These are phyloP conservation scores for Chaenocephalus aceratus DNA, from an alignment of 2,113 vertebrate genomes.

Conservation along the genomic window DNA sequence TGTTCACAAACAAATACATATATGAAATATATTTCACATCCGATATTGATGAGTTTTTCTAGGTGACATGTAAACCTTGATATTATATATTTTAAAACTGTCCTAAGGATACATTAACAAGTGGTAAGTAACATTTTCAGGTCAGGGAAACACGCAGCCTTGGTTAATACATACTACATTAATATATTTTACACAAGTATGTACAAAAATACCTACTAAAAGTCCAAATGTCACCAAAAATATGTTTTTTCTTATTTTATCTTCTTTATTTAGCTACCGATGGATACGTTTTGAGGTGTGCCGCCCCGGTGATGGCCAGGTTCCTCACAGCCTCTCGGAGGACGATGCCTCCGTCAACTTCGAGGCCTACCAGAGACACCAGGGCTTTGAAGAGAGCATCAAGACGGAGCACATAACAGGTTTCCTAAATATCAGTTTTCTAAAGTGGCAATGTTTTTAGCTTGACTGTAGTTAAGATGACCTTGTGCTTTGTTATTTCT, in stretches of 20 bases:
- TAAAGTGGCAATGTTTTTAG: neutral
- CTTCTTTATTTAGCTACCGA: slow-evolving; percentile 82
- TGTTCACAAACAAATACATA: too few relatives aligned
- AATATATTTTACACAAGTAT: neutral
- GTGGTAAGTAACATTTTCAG: neutral
- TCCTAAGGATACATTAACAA: neutral
- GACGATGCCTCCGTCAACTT: slow-evolving; percentile 86
- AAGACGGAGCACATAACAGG: slow-evolving; percentile 77
- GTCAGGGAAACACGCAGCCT: neutral
- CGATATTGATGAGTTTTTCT: neutral
- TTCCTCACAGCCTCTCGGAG: slow-evolving; percentile 81
- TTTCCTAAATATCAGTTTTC: slow-evolving; percentile 8
- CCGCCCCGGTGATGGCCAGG: slow-evolving; percentile 83
- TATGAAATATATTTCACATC: too few relatives aligned
- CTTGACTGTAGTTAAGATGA: neutral
- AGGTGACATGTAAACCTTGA: neutral
- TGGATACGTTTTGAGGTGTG: slow-evolving; percentile 92
- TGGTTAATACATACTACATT: neutral
- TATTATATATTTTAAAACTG: neutral
- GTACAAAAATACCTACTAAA: neutral
- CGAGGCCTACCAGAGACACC: slow-evolving; percentile 88
- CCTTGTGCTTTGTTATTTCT: neutral
- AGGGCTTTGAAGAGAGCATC: slow-evolving; percentile 77
- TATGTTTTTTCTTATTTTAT: neutral
- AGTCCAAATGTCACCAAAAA: neutral